phyloP scores from a whole-genome alignment of 2,113 vertebrate genomes.

The Melanotaenia duboulayi region DNA sequence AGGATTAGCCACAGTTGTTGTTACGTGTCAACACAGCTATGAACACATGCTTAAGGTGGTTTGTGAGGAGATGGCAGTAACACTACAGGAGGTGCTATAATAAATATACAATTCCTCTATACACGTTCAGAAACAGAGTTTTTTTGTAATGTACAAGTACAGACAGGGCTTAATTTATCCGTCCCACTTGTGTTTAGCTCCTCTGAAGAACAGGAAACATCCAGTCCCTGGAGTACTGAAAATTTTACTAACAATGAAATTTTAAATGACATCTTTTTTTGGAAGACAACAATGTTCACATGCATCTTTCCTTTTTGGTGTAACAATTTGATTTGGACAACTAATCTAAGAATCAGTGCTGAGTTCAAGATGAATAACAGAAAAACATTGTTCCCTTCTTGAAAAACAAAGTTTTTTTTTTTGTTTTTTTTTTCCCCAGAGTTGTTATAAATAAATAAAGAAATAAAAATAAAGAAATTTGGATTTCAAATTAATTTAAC shows the following conservation, averaged over 20 bases:
- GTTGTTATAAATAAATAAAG: slow-evolving; percentile 20
- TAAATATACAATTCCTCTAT: slow-evolving; percentile 29
- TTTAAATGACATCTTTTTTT: slow-evolving; percentile 36
- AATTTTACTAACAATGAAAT: slow-evolving; percentile 13
- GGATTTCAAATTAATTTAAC: slow-evolving; percentile 5
- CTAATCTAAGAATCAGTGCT: too few species aligned
- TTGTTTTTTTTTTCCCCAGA: background rate
- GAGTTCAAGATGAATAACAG: background rate
- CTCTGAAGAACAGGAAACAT: background rate
- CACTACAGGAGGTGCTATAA: slow-evolving; percentile 14
- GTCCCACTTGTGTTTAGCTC: background rate
- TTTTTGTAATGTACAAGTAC: background rate
- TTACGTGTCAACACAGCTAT: slow-evolving; percentile 74
- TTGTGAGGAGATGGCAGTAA: background rate
- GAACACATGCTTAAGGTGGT: slow-evolving; percentile 72
- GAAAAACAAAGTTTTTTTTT: too few species aligned
- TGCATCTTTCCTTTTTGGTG: background rate
- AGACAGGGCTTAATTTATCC: background rate
- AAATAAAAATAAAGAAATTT: slow-evolving; percentile 12
- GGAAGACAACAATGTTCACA: background rate
- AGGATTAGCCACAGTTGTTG: slow-evolving; percentile 76
- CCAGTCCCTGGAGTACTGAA: background rate
- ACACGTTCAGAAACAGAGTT: background rate
- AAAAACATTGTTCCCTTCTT: background rate
- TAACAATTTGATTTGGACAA: background rate